Evolutionary conservation across 1,140 invertebrate species (phyloP), one percentile per base, ranked within the genome.

Genomic region (Colletes gigas): DNA sequence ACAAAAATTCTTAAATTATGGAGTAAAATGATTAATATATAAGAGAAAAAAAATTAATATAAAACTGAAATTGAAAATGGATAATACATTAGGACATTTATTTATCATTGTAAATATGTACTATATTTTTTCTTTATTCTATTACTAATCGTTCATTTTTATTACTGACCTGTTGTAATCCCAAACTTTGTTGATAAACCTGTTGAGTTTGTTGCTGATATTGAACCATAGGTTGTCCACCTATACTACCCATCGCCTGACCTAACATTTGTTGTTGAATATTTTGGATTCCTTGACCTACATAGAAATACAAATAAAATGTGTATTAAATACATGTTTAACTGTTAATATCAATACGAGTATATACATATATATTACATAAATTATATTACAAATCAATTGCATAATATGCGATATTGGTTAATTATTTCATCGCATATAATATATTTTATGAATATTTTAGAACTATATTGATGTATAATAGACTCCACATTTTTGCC

Each of bases 221-320:
- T 67, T 94, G 94, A 55, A 95, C 94, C 93, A 95, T 94, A 30
- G 93, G 94, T 83, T 94, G 92, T 14, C 93, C 93, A 44, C 94
- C 94, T 69, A 95, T 94, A 17, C 91, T 91, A n/a, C 93, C 92
- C 88, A 95, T 92, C 6, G 93, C 92, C 88, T 94, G 94, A 14
- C 93, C 94, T 87, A 95, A 89, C 89, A 95, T 93, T 91, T 95
- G 94, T 78, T 94, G 94, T 82, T 94, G 94, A 67, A 95, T 92
- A 82, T 93, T 94, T 83, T 93, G 93, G 83, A 93, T 94, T 67
- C 91, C 91, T 89, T 94, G 94, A 54, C 93, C 93, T 92, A 88
- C 65, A 19, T 63, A 52, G 12, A 83, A 79, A 44, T 84, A 15
- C 44, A 62, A 57, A 30, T 59, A 82, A 47, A 77, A 47, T 59